Conservation (phyloP, 2,888 invertebrate genomes). For the Anticlea derivata region DNA sequence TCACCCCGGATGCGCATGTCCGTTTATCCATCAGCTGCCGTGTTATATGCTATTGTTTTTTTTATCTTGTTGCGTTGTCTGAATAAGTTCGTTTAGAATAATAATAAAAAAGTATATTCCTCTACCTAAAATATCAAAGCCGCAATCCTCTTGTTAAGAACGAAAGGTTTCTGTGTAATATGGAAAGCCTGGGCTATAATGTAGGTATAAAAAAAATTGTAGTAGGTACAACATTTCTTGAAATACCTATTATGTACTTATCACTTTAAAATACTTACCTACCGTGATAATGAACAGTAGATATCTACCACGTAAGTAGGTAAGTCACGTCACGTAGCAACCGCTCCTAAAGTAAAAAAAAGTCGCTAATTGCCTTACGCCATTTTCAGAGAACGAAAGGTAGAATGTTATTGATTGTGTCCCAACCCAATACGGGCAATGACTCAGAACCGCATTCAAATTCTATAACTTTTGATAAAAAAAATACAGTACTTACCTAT, state of each 20-base stretch:
- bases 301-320: background rate
- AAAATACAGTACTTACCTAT: conserved; percentile 16
- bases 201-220: too few relatives aligned
- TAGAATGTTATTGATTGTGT: conserved; percentile 19
- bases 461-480: conserved; percentile 1
- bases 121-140: too few relatives aligned
- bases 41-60: background rate
- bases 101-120: too few relatives aligned
- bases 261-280: too few relatives aligned
- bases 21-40: conserved; percentile 22
- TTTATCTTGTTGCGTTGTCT: background rate
- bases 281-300: background rate
- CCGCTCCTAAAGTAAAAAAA: conserved; percentile 10
- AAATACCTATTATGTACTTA: too few relatives aligned
- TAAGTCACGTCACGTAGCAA: conserved; percentile 19
- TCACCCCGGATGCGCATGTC: conserved; percentile 39
- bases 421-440: conserved; percentile 30
- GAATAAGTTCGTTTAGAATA: too few relatives aligned
- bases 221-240: too few relatives aligned
- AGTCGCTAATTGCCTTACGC: conserved; percentile 19
- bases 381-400: conserved; percentile 23
- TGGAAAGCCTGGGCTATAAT: too few relatives aligned
- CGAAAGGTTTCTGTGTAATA: too few relatives aligned
- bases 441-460: conserved; percentile 26
- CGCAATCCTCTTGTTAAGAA: too few relatives aligned